Evolutionary conservation across 2,797 vertebrate genomes (phyloP).

Genomic region (Apogon hyalosoma): DNA sequence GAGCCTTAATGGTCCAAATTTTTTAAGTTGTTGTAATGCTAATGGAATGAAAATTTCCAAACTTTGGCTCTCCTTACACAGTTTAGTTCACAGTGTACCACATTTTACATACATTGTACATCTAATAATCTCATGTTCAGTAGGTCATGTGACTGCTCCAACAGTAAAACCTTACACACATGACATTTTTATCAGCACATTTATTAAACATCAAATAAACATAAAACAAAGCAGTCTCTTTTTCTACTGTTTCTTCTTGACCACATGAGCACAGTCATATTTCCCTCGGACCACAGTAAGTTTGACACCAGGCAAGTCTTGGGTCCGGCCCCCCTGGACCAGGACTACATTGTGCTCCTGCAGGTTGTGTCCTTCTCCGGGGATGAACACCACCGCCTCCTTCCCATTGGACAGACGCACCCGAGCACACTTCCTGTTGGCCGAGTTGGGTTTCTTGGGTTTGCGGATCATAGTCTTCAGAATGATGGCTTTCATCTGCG

Average conservation of each 20-base stretch:
- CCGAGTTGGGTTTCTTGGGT: constrained; percentile 96
- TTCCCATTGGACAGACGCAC: constrained; percentile 90
- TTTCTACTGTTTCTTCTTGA: constrained; percentile 87
- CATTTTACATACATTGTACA: no score
- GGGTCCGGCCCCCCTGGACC: constrained; percentile 90
- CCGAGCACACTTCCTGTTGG: constrained; percentile 92
- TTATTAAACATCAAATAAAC: background rate
- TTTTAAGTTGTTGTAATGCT: no score
- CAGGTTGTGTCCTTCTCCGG: constrained; percentile 93
- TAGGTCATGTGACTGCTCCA: no score
- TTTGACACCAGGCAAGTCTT: constrained; percentile 93
- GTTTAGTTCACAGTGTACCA: no score
- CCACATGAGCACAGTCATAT: constrained; percentile 93
- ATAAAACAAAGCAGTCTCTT: background rate
- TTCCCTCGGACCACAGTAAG: constrained; percentile 91
- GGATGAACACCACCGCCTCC: constrained; percentile 90
- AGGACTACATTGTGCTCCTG: constrained; percentile 95
- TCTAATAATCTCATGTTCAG: no score
- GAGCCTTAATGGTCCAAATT: no score
- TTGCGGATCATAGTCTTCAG: constrained; percentile 92
- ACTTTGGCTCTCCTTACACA: no score
- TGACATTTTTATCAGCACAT: background rate
- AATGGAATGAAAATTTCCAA: no score
- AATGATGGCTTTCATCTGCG: constrained; percentile 91
- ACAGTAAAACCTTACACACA: no score